Conservation (phyloP, 2,797 vertebrate genomes). For the Natrix natrix region DNA sequence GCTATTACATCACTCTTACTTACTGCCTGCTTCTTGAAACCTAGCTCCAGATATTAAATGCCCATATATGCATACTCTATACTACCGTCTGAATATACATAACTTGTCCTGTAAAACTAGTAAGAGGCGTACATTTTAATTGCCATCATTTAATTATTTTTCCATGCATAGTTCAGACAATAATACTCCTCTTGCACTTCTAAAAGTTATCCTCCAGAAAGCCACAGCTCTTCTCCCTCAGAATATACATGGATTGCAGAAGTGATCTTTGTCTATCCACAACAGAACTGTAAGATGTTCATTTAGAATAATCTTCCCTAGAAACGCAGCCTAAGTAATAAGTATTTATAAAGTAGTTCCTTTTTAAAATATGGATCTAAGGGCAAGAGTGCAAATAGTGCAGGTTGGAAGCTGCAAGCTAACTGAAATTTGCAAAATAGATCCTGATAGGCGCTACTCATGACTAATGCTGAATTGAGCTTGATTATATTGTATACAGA, state of each 20-base stretch:
- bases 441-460: neutral
- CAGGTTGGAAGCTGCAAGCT: neutral
- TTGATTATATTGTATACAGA: neutral
- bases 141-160: neutral
- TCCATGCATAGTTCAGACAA: neutral
- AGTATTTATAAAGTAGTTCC: neutral
- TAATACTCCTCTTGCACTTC: neutral
- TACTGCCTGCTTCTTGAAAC: neutral
- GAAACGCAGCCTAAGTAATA: neutral
- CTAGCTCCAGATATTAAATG: neutral
- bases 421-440: neutral
- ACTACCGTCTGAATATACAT: neutral
- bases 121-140: neutral
- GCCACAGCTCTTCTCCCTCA: neutral
- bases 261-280: neutral
- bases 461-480: neutral
- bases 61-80: neutral
- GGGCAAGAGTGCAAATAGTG: neutral
- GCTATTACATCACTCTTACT: neutral
- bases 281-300: neutral
- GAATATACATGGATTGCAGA: neutral
- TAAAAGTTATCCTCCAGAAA: neutral
- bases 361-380: neutral
- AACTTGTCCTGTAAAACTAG: neutral
- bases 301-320: neutral